Evolutionary conservation across 2,113 vertebrate species (phyloP).

Genomic region (Pygoscelis adeliae): DNA sequence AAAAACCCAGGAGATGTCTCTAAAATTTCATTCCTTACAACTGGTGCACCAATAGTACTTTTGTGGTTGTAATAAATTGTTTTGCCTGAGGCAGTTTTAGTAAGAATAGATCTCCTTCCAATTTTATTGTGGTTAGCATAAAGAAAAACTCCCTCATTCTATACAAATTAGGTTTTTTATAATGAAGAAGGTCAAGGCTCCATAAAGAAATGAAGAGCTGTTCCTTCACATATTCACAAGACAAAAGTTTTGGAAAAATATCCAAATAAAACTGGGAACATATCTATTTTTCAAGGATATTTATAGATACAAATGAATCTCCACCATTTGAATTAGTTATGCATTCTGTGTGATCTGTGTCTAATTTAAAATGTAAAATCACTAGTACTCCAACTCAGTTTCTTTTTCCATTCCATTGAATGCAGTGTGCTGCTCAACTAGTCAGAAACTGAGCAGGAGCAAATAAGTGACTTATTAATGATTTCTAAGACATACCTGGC

Average conservation of each 20-base stretch:
- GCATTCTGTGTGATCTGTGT: not conserved
- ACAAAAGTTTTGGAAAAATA: not conserved
- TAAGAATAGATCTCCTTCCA: not conserved
- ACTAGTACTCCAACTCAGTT: not conserved
- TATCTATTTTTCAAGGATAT: not conserved
- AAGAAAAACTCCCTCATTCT: not conserved
- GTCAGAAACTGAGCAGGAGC: not conserved
- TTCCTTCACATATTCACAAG: not conserved
- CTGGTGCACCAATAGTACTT: not conserved
- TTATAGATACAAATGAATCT: not conserved
- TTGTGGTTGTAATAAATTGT: not conserved
- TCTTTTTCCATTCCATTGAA: not conserved
- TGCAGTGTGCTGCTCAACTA: not conserved
- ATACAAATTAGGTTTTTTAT: not conserved
- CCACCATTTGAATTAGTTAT: not conserved
- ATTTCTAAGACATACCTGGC: not conserved
- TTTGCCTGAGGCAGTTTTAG: not conserved
- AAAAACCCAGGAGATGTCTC: not conserved
- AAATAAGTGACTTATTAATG: not conserved
- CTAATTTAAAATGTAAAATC: not conserved
- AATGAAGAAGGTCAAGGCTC: not conserved
- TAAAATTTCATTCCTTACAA: constrained; percentile 28
- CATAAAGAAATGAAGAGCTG: not conserved
- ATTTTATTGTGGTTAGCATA: not conserved
- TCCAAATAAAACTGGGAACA: not conserved